These are phyloP conservation scores for Hirudinaria manillensis DNA, from an alignment of 2,888 invertebrate species.

Conservation along the genomic window DNA sequence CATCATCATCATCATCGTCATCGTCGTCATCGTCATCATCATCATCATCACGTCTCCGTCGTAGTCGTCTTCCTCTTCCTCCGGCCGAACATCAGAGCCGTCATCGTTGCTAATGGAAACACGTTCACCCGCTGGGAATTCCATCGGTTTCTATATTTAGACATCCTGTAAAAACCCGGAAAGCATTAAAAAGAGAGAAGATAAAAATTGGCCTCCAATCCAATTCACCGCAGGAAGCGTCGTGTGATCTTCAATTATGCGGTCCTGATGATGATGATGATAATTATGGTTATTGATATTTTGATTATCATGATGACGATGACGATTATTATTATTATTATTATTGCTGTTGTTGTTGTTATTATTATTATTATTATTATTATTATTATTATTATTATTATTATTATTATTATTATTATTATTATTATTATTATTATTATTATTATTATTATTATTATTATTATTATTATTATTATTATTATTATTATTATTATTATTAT, in stretches of 20 bases:
- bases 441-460: not conserved
- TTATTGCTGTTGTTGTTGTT: too few species aligned
- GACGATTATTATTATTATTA: too few species aligned
- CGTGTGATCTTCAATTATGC: too few species aligned
- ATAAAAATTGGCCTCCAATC: too few species aligned
- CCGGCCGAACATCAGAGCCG: constrained; percentile 14
- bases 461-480: not conserved
- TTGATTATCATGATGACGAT: too few species aligned
- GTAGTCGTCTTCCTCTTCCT: constrained; percentile 24
- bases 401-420: constrained; percentile 13
- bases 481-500: constrained; percentile 13
- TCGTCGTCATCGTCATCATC: constrained; percentile 26
- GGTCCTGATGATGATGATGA: too few species aligned
- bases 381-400: constrained; percentile 9
- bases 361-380: constrained; percentile 7
- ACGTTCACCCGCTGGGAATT: too few species aligned
- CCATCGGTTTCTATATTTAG: too few species aligned
- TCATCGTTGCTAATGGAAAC: constrained; percentile 13
- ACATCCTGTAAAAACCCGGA: too few species aligned
- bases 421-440: constrained; percentile 19
- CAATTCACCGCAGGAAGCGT: too few species aligned
- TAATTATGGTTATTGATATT: too few species aligned
- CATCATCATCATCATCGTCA: constrained; percentile 30
- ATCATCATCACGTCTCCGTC: constrained; percentile 9
- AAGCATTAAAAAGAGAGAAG: too few species aligned